Evolutionary conservation across 2,113 vertebrate species (phyloP).

Genomic region (Nipponia nippon): DNA sequence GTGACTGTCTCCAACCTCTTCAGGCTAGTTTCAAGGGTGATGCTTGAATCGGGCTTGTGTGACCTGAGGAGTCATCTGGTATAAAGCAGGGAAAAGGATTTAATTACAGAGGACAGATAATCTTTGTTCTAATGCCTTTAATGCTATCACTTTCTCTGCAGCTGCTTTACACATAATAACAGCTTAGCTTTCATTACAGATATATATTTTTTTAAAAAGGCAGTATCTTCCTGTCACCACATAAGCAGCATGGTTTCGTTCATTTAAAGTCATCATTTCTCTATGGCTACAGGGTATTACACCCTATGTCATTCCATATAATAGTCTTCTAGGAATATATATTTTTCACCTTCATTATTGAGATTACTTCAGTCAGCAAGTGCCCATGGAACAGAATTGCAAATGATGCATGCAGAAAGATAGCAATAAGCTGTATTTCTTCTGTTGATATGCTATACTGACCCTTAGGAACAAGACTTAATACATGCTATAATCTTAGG

Average conservation of each 20-base stretch:
- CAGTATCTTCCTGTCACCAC: conserved; percentile 5
- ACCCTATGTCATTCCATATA: neutral
- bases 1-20: neutral
- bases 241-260: conserved; percentile 6
- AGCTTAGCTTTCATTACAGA: conserved; percentile 34
- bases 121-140: conserved; percentile 58
- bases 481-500: neutral
- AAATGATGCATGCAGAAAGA: neutral
- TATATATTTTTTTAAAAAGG: neutral
- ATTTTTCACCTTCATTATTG: conserved; percentile 5
- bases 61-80: conserved; percentile 27
- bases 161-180: conserved; percentile 55
- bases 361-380: neutral
- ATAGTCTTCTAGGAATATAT: neutral
- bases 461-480: neutral
- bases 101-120: conserved; percentile 66
- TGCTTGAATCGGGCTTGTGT: neutral
- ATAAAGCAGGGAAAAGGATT: neutral
- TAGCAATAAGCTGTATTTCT: neutral
- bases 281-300: neutral
- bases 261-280: neutral
- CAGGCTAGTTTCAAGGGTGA: neutral
- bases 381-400: neutral
- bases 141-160: conserved; percentile 57
- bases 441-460: neutral